A percentile compares a stretch with the other conserved stretches of the same genome.
phyloP scores from a whole-genome alignment of 2,888 invertebrate genomes.

The Gortyna flavago region DNA sequence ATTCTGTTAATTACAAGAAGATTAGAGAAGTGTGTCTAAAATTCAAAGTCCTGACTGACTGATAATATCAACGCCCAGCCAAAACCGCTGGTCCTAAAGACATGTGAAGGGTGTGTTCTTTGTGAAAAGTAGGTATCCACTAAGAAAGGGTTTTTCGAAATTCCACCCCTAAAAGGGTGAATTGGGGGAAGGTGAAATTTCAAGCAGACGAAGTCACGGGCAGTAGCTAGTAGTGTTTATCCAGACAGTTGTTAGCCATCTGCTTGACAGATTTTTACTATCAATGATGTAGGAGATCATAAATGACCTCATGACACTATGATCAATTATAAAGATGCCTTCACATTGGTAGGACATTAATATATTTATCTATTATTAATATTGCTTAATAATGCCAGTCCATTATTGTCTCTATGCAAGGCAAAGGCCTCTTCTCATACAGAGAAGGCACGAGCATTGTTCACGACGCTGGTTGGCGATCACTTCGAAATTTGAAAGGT shows the following conservation, averaged over 20 bases:
- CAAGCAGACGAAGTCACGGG: no score
- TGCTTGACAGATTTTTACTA: slow-evolving; percentile 13
- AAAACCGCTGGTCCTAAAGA: no score
- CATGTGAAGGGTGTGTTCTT: no score
- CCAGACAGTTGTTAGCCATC: slow-evolving; percentile 6
- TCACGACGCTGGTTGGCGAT: neutral
- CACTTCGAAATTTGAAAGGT: neutral
- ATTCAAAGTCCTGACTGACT: no score
- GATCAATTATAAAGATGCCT: slow-evolving; percentile 5
- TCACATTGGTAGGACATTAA: neutral
- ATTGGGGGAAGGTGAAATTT: no score
- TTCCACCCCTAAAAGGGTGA: no score
- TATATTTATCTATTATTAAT: no score
- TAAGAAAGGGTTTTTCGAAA: no score
- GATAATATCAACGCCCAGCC: no score
- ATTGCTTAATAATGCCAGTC: neutral
- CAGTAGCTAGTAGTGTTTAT: no score
- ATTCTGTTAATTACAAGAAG: neutral
- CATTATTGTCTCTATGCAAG: neutral
- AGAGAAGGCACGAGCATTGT: neutral
- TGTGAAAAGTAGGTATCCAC: no score
- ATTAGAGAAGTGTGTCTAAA: neutral
- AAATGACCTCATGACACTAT: slow-evolving; percentile 26
- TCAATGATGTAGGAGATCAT: neutral
- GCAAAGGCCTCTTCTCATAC: neutral